These are phyloP conservation scores for Bagarius yarrelli DNA, from an alignment of 2,113 vertebrate genomes.

Conservation along the genomic window DNA sequence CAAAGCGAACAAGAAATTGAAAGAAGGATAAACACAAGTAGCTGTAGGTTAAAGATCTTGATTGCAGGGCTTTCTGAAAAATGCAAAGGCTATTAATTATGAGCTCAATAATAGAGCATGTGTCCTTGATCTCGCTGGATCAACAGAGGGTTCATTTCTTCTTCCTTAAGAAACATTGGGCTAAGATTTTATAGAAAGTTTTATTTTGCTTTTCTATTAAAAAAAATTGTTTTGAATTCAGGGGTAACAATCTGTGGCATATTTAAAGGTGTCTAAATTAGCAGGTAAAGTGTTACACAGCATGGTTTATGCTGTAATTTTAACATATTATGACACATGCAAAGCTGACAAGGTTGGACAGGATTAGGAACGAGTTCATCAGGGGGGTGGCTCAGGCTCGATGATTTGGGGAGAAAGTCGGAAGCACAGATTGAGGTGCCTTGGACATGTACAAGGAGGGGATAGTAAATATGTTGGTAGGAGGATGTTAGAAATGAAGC, in stretches of 20 bases:
- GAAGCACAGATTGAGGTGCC: too few relatives aligned
- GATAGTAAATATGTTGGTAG: too few relatives aligned
- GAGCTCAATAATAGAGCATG: not conserved
- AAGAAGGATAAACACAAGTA: not conserved
- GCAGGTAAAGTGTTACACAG: not conserved
- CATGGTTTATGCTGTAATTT: not conserved
- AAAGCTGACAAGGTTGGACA: too few relatives aligned
- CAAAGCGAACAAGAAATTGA: not conserved
- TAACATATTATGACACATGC: not conserved
- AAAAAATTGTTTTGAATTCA: not conserved
- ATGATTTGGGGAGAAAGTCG: too few relatives aligned
- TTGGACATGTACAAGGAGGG: too few relatives aligned
- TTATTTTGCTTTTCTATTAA: too few relatives aligned
- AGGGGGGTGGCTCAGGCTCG: too few relatives aligned
- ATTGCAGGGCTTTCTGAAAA: not conserved
- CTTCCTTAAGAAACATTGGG: too few relatives aligned
- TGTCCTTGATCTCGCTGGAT: not conserved
- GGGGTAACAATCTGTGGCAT: not conserved
- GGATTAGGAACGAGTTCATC: too few relatives aligned
- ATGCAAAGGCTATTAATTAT: not conserved
- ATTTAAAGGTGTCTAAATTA: not conserved
- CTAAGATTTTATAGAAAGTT: not conserved
- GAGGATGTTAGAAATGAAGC: too few relatives aligned
- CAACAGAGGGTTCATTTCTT: not conserved
- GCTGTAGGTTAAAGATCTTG: not conserved